phyloP scores from a whole-genome alignment of 2,888 invertebrate genomes.

The Caenorhabditis auriculariae region DNA sequence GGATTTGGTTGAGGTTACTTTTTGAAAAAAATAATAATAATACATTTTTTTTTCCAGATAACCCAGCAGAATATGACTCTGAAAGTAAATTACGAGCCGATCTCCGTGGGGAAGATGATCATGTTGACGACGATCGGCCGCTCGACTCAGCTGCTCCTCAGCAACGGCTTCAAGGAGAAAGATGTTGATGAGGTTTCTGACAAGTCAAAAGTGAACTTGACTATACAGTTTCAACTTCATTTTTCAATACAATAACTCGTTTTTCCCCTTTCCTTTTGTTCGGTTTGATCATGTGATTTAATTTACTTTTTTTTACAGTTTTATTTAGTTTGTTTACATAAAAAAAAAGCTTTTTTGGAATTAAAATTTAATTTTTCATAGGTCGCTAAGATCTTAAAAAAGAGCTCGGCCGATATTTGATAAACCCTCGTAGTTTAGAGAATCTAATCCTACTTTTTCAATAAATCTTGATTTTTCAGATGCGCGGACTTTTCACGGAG shows the following conservation, averaged over 20 bases:
- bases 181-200: conserved; percentile 86
- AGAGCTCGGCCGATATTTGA: no score
- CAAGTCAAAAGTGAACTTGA: no score
- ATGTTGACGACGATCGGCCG: conserved; percentile 64
- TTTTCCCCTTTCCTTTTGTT: no score
- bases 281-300: no score
- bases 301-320: no score
- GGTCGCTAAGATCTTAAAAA: no score
- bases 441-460: neutral
- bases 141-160: conserved; percentile 63
- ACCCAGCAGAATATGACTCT: conserved; percentile 24
- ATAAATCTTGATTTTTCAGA: conserved; percentile 22
- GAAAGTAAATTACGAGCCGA: conserved; percentile 49
- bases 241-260: no score
- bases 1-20: conserved; percentile 71
- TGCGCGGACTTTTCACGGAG: conserved; percentile 83
- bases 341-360: no score
- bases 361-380: no score
- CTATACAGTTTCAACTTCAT: no score
- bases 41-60: neutral
- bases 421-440: neutral
- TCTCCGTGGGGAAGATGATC: conserved; percentile 62
- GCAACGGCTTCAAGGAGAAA: conserved; percentile 83
- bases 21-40: neutral
- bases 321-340: no score